phyloP scores from a whole-genome alignment of 2,888 invertebrate species.

The Lasioglossum figueresi region DNA sequence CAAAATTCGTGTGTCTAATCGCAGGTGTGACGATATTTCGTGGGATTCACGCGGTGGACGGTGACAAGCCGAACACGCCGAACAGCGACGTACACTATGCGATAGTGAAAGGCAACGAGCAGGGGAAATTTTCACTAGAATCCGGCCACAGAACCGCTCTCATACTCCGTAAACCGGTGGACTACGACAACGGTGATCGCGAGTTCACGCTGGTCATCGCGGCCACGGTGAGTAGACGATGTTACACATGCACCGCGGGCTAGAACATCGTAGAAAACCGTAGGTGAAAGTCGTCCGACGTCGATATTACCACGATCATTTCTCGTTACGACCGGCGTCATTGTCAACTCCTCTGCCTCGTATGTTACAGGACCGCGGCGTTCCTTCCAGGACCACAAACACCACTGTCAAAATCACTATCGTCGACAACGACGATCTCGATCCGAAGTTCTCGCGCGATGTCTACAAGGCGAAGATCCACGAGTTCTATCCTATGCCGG shows the following conservation, averaged over 20 bases:
- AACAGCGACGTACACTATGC: conserved; percentile 94
- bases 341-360: conserved; percentile 18
- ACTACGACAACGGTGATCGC: conserved; percentile 92
- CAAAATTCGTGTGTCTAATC: conserved; percentile 59
- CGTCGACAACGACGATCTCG: conserved; percentile 92
- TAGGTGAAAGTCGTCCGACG: conserved; percentile 42
- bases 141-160: conserved; percentile 91
- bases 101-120: conserved; percentile 89
- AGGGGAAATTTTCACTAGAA: conserved; percentile 92
- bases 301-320: conserved; percentile 17
- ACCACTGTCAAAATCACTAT: conserved; percentile 90
- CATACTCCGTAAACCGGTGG: conserved; percentile 90
- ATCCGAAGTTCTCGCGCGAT: conserved; percentile 92
- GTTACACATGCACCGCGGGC: conserved; percentile 2
- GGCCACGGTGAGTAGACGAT: conserved; percentile 88
- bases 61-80: conserved; percentile 94
- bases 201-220: conserved; percentile 90
- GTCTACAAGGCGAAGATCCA: conserved; percentile 92
- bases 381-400: conserved; percentile 90
- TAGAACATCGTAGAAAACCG: neutral
- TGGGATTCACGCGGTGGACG: conserved; percentile 91
- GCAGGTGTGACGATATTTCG: conserved; percentile 92
- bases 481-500: conserved; percentile 93
- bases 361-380: conserved; percentile 90
- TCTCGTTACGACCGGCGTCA: neutral